Evolutionary conservation across 2,113 vertebrate genomes (phyloP).

Genomic region (Hyaena hyaena): DNA sequence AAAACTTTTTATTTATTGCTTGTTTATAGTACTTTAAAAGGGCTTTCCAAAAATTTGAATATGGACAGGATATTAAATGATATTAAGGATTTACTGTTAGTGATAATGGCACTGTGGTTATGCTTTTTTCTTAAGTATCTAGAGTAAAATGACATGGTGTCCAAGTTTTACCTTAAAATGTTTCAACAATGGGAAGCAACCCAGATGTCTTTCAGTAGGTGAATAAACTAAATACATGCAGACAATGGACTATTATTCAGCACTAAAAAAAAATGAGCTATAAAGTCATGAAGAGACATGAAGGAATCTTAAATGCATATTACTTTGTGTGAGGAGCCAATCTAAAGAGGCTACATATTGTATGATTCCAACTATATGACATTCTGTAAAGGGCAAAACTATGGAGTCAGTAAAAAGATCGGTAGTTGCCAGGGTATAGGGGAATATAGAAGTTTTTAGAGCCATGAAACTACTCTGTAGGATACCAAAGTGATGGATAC

Average conservation of each 20-base stretch:
- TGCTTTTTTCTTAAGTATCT: slow-evolving; percentile 10
- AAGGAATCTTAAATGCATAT: neutral
- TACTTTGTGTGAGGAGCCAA: neutral
- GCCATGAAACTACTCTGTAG: neutral
- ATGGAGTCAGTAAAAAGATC: neutral
- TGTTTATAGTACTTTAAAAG: slow-evolving; percentile 20
- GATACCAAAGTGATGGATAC: neutral
- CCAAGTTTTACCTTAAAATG: slow-evolving; percentile 46
- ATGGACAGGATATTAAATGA: neutral
- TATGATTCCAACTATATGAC: neutral
- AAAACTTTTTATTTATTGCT: slow-evolving; percentile 22
- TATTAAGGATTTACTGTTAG: slow-evolving; percentile 10
- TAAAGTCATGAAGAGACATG: neutral
- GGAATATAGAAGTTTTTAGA: neutral
- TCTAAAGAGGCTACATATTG: neutral
- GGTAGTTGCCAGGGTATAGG: neutral
- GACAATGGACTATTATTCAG: neutral
- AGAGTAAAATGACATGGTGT: neutral
- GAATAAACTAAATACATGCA: neutral
- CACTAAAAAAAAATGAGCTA: slow-evolving; percentile 1
- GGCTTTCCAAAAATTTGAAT: slow-evolving; percentile 18
- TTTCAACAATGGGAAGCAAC: slow-evolving; percentile 9
- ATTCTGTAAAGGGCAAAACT: neutral
- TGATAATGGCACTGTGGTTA: neutral
- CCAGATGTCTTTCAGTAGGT: neutral